Conservation (phyloP, 23 tunicate species). For the Trididemnum clinides region DNA sequence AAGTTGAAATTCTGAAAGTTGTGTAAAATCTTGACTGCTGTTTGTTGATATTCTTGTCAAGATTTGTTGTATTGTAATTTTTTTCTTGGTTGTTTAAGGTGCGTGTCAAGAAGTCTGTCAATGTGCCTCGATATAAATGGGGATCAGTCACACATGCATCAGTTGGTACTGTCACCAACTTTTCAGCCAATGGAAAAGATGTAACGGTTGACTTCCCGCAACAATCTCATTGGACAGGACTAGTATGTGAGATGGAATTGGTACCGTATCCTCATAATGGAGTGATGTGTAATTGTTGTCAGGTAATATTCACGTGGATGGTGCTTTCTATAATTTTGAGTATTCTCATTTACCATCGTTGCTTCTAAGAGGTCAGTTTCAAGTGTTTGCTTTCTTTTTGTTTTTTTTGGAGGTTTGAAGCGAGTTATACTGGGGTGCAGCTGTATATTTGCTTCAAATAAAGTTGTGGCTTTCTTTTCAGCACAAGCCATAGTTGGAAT, state of each 20-base stretch:
- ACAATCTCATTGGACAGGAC: conserved; percentile 81
- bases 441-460: no score
- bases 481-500: no score
- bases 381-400: no score
- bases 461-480: no score
- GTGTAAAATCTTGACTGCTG: no score
- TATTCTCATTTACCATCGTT: no score
- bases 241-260: conserved; percentile 64
- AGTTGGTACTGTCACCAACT: conserved; percentile 57
- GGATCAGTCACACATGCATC: conserved; percentile 70
- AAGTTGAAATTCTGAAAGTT: no score
- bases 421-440: no score
- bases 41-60: background rate
- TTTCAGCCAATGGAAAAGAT: conserved; percentile 54
- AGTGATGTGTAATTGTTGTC: conserved; percentile 59
- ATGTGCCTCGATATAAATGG: conserved; percentile 72
- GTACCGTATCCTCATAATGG: conserved; percentile 49
- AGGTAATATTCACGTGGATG: conserved; percentile 49
- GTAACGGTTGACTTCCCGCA: conserved; percentile 69
- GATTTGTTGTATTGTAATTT: background rate
- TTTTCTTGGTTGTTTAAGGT: conserved; percentile 66
- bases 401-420: background rate
- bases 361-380: background rate
- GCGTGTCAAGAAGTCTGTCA: conserved; percentile 50
- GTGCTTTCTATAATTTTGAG: no score